Evolutionary conservation across 2,113 vertebrate genomes (phyloP), one percentile per base, ranked within the genome.

Genomic region (Bambusicola thoracicus): DNA sequence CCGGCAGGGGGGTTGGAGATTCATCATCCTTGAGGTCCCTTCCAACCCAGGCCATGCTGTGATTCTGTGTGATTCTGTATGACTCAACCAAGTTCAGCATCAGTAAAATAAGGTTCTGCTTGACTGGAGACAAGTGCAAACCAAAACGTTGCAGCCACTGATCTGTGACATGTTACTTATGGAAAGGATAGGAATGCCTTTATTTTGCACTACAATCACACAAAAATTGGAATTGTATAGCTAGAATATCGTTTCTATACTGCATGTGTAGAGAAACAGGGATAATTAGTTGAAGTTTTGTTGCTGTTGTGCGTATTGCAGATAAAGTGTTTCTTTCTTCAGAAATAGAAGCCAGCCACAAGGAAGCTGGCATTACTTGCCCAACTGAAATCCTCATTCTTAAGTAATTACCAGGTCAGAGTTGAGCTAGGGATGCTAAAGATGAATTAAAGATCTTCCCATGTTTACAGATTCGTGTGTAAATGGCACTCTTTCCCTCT

Each of bases 401-500:
- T 58, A 82, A 82, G 36, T 81, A 85, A 41, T 77, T 73, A 46
- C 38, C 36, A 30, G 34, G 69, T 14, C 32, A 63, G 78, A 80
- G 16, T 32, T 77, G 19, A 85, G 18, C 74, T 83, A 86, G 85
- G 40, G 27, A 30, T 87, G 59, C 58, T 82, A 66, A 92, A 69
- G 2, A 1, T 73, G 29, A 82, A 49, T 63, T 87, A 34, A 91
- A 68, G 59, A 46, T 85, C 24, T 82, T n/a, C 80, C 41, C 29
- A 18, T 96, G 75, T 95, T 95, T 97, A 72, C 46, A 70, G 58
- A 0, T 77, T 93, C 73, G 87, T 48, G 58, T 74, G 90, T 85
- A 79, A 89, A 48, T 85, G 49, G 10, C 70, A 29, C 12, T 74
- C 30, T 82, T 84, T 49, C 44, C 66, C 76, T 29, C 61, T 89